phyloP scores from a whole-genome alignment of 2,888 invertebrate genomes.

The Cynaeus angustus region DNA sequence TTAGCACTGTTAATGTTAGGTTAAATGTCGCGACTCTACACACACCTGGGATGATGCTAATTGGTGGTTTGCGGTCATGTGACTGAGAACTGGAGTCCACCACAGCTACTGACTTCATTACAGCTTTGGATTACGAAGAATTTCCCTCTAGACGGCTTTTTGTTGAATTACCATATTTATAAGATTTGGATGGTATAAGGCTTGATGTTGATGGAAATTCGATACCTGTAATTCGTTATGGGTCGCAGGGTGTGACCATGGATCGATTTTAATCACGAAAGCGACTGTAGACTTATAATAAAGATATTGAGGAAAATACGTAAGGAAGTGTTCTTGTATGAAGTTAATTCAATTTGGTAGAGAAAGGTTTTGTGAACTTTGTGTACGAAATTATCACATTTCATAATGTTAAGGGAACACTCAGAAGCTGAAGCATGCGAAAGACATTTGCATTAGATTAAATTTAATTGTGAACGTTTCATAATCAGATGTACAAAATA shows the following conservation, averaged over 20 bases:
- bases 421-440: constrained; percentile 1
- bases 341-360: constrained; percentile 16
- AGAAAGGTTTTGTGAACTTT: constrained; percentile 15
- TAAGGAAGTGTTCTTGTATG: neutral
- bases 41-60: constrained; percentile 1
- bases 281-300: neutral
- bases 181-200: constrained; percentile 24
- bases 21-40: constrained; percentile 2
- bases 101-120: neutral
- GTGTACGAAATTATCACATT: constrained; percentile 29
- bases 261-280: constrained; percentile 23
- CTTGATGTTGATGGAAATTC: constrained; percentile 33
- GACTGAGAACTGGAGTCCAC: neutral
- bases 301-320: neutral
- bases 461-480: constrained; percentile 37
- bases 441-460: constrained; percentile 38
- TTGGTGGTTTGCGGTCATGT: constrained; percentile 1
- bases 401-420: constrained; percentile 30
- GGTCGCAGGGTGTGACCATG: constrained; percentile 1
- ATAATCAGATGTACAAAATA: constrained; percentile 23
- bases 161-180: constrained; percentile 36
- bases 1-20: neutral
- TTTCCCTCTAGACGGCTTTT: constrained; percentile 5
- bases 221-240: constrained; percentile 19
- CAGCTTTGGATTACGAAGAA: constrained; percentile 1